Evolutionary conservation across 2,797 vertebrate species (phyloP), one percentile per base, ranked within the genome.

Genomic region (Syngnathus rostellatus): DNA sequence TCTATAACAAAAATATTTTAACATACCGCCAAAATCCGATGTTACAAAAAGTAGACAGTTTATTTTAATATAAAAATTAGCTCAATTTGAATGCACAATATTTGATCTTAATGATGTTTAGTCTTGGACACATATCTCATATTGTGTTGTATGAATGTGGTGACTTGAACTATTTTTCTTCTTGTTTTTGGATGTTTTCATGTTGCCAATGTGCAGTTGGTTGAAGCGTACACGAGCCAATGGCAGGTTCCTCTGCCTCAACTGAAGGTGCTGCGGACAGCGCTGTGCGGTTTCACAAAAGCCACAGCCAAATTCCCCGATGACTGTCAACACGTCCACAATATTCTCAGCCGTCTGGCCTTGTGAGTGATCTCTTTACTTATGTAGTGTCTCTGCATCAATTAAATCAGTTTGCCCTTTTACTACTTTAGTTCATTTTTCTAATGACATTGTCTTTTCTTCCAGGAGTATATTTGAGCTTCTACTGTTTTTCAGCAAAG

Each of bases 201-300:
- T 75, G 8, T 64, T 61, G 19, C 41, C 7, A 17, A 8, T 40
- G 0, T 1, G 57, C 68, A 99, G 97, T 86, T 99, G 84, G 95
- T 98, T 60, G 95, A 97, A 87, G 96, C 98, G 76, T 94, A 98
- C 83, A 96, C 97, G 11, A 93, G 95, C 10, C 92, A 93, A 77
- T 99, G 97, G 93, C 97, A 99, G 67, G 97, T 99, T 70, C 97
- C 97, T 68, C 86, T 99, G 75, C 97, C 97, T 9, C 97, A 99
- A 73, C 92, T 99, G 57, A 95, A 97, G 79, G 93, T 99, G 81
- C 92, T 99, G 66, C 93, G 94, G 84, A 95, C 93, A 0, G 94
- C 97, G 0, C 92, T 99, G 38, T 93, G 93, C 81, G 93, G 92
- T 81, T 98, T 99, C 80, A 97, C 97, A 0, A 94, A 92, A 67